These are phyloP conservation scores for Agonopterix arenella DNA, from an alignment of 2,888 invertebrate species.

Conservation along the genomic window DNA sequence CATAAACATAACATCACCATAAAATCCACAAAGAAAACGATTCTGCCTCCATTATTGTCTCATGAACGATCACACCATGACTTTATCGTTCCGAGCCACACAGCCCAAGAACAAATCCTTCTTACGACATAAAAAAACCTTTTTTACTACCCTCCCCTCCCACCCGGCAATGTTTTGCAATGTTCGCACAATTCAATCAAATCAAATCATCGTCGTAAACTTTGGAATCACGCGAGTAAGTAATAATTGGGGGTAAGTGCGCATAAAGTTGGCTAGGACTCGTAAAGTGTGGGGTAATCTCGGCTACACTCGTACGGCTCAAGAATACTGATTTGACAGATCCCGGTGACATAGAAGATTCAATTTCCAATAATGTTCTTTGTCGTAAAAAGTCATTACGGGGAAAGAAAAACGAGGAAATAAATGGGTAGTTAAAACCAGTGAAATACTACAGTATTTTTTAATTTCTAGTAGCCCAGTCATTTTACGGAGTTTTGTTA, in stretches of 20 bases:
- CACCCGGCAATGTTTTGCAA: conserved; percentile 4
- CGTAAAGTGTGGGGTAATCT: conserved; percentile 2
- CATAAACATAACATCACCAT: neutral
- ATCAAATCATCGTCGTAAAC: conserved; percentile 31
- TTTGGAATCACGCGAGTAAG: conserved; percentile 19
- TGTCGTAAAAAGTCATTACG: too few relatives aligned
- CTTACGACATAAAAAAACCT: neutral
- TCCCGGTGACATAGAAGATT: neutral
- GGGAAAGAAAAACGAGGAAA: too few relatives aligned
- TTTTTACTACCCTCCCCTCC: neutral
- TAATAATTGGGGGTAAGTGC: conserved; percentile 30
- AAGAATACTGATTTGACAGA: conserved; percentile 3
- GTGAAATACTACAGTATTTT: too few relatives aligned
- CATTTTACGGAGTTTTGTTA: too few relatives aligned
- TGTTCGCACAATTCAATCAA: conserved; percentile 32
- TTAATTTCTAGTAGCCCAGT: too few relatives aligned
- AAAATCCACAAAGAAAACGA: neutral
- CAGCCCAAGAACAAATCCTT: neutral
- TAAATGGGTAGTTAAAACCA: too few relatives aligned
- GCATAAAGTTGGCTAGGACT: conserved; percentile 4
- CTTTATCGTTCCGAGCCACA: neutral
- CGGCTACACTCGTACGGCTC: neutral
- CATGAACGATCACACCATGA: neutral
- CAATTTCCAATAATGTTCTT: too few relatives aligned
- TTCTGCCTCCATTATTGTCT: too few relatives aligned